Conservation (phyloP, 2,113 vertebrate species). For the Phalacrocorax brasilianus region DNA sequence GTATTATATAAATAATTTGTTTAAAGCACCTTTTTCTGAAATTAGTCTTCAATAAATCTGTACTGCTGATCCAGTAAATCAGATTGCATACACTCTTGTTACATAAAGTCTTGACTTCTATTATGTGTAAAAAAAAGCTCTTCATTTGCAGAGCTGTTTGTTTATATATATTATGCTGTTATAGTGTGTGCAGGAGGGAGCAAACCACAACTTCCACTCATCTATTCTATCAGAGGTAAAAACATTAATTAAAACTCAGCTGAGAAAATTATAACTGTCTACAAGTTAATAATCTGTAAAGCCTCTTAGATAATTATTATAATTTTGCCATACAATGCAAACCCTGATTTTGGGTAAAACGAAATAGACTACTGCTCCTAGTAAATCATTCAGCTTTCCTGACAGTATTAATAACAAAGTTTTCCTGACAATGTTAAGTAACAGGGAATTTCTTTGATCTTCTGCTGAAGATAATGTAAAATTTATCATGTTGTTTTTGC, state of each 20-base stretch:
- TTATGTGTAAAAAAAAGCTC: neutral
- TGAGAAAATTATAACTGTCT: neutral
- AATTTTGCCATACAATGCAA: neutral
- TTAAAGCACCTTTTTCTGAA: neutral
- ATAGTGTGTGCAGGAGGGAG: neutral
- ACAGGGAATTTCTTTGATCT: neutral
- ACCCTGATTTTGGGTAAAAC: neutral
- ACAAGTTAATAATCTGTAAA: neutral
- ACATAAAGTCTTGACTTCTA: neutral
- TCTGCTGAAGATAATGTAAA: neutral
- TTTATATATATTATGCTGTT: neutral
- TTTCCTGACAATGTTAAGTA: neutral
- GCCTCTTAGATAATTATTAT: neutral
- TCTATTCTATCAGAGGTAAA: neutral
- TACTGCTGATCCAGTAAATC: neutral
- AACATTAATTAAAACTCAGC: neutral
- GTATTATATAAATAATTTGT: neutral
- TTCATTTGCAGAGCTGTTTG: neutral
- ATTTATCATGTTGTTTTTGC: constrained; percentile 8
- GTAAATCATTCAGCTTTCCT: neutral
- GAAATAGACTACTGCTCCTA: neutral
- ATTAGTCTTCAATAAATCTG: neutral
- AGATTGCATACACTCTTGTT: neutral
- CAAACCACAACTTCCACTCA: neutral
- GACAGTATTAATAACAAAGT: neutral